phyloP scores from a whole-genome alignment of 2,113 vertebrate genomes.

The Stictonetta naevosa region DNA sequence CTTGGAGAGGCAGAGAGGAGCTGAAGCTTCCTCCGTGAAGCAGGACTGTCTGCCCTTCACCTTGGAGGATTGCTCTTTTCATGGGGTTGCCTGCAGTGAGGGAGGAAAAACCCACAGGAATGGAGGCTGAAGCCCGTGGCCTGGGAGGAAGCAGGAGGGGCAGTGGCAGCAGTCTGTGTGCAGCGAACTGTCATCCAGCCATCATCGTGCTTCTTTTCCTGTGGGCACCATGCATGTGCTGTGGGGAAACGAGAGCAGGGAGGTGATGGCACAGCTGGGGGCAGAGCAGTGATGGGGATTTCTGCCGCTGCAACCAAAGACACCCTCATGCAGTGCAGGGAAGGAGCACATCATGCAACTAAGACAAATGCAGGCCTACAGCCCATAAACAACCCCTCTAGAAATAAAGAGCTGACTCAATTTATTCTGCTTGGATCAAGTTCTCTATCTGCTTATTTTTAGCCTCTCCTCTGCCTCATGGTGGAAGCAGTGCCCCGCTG shows the following conservation, averaged over 20 bases:
- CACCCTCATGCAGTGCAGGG: background rate
- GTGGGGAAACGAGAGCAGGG: background rate
- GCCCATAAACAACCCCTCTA: conserved; percentile 21
- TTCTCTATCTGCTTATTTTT: conserved; percentile 20
- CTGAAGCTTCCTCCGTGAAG: background rate
- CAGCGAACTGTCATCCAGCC: background rate
- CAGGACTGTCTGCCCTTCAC: background rate
- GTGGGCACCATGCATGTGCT: background rate
- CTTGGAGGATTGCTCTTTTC: background rate
- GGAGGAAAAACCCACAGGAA: background rate
- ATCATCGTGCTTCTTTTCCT: background rate
- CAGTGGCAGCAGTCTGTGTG: background rate
- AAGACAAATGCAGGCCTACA: background rate
- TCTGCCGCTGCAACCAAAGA: background rate
- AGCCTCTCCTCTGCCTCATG: background rate
- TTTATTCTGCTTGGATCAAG: conserved; percentile 9
- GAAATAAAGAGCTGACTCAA: background rate
- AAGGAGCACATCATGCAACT: background rate
- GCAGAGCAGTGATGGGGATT: background rate
- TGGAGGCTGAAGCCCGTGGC: background rate
- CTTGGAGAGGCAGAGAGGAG: background rate
- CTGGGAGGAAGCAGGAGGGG: background rate
- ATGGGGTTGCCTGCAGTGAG: background rate
- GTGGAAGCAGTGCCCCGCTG: background rate
- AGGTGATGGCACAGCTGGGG: background rate